Evolutionary conservation across 2,888 invertebrate genomes (phyloP).

Genomic region (Mesorhabditis spiculigera): DNA sequence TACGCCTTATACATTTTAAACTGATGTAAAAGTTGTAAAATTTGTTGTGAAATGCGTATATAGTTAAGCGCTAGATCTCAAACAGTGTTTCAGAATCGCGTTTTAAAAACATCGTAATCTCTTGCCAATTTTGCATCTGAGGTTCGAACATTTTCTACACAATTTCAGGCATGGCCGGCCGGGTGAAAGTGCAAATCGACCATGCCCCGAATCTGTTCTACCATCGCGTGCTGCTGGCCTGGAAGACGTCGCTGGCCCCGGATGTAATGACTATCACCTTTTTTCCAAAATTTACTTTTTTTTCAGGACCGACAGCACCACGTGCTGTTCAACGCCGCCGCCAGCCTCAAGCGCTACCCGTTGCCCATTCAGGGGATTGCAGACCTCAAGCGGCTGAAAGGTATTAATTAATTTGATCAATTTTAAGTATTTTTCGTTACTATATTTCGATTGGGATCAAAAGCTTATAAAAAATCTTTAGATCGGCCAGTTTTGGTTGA

Average conservation of each 20-base stretch:
- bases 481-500: too few species aligned
- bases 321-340: conserved; percentile 41
- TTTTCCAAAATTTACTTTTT: too few species aligned
- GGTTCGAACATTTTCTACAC: not conserved
- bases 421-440: not conserved
- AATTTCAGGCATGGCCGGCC: not conserved
- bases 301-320: conserved; percentile 27
- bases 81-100: too few species aligned
- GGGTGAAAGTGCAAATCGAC: conserved; percentile 40
- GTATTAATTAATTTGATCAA: conserved; percentile 16
- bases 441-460: not conserved
- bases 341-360: conserved; percentile 42
- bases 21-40: too few species aligned
- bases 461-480: too few species aligned
- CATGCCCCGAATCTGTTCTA: conserved; percentile 44
- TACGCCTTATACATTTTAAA: too few species aligned
- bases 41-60: too few species aligned
- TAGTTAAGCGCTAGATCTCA: too few species aligned
- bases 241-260: conserved; percentile 27
- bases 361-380: conserved; percentile 41
- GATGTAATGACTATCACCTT: not conserved
- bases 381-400: conserved; percentile 44
- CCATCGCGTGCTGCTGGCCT: conserved; percentile 37
- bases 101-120: too few species aligned
- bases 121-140: not conserved